Evolutionary conservation across 2,888 invertebrate genomes (phyloP).

Genomic region (Drosophila hamatofila): DNA sequence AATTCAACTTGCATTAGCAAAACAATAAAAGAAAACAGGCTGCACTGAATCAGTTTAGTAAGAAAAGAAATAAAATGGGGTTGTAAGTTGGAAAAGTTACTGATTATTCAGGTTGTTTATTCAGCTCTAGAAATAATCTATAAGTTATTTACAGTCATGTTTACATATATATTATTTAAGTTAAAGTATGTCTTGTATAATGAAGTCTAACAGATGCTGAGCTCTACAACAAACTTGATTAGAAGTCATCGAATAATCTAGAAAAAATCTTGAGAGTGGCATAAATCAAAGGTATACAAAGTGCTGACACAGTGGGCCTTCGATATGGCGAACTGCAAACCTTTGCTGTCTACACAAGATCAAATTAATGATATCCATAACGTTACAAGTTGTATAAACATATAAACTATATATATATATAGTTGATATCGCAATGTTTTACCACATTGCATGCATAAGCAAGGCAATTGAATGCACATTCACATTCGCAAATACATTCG

Average conservation of each 20-base stretch:
- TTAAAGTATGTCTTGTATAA: background rate
- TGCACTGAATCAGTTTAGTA: background rate
- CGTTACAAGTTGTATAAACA: background rate
- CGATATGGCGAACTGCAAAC: conserved; percentile 20
- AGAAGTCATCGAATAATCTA: background rate
- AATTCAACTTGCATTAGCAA: background rate
- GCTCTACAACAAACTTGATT: background rate
- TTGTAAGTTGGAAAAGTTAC: background rate
- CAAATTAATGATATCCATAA: conserved; percentile 19
- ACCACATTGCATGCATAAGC: conserved; percentile 43
- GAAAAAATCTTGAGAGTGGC: background rate
- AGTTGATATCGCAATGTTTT: conserved; percentile 22
- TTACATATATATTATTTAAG: background rate
- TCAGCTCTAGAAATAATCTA: background rate
- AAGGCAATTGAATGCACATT: conserved; percentile 50
- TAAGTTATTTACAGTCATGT: background rate
- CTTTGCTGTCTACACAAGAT: conserved; percentile 28
- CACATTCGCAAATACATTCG: conserved; percentile 18
- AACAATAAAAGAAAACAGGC: background rate
- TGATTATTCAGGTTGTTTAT: background rate
- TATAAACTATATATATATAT: background rate
- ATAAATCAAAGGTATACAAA: conserved; percentile 13
- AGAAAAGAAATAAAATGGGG: background rate
- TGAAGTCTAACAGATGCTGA: background rate
- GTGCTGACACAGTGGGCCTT: background rate